Evolutionary conservation across 2,113 vertebrate species (phyloP).

Genomic region (Oncorhynchus mykiss): DNA sequence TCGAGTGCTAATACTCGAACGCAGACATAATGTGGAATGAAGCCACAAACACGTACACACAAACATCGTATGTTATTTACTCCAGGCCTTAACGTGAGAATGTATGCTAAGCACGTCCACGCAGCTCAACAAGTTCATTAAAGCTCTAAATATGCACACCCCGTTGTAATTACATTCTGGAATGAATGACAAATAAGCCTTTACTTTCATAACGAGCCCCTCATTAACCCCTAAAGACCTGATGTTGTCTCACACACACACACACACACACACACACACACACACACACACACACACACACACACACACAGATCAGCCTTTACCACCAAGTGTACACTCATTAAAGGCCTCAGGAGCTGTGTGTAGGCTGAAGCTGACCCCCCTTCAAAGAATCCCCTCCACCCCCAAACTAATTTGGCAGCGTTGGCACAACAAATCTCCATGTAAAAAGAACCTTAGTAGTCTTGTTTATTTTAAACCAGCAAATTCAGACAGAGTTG

Average conservation of each 20-base stretch:
- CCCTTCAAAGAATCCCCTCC: not conserved
- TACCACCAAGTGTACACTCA: not conserved
- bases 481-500: too few species aligned
- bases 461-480: too few species aligned
- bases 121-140: conserved; percentile 62
- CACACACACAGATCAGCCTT: conserved; percentile 9
- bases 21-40: not conserved
- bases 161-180: conserved; percentile 58
- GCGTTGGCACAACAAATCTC: too few species aligned
- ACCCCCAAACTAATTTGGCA: too few species aligned
- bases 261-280: conserved; percentile 21
- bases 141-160: conserved; percentile 65
- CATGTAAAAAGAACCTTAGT: too few species aligned
- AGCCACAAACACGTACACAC: not conserved
- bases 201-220: conserved; percentile 51
- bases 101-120: not conserved
- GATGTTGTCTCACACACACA: not conserved
- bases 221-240: conserved; percentile 55
- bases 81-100: not conserved
- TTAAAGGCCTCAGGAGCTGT: not conserved
- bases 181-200: conserved; percentile 57
- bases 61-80: not conserved
- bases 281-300: conserved; percentile 23
- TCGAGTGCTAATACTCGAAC: not conserved
- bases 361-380: not conserved